Percentiles rank a stretch among this genome's conserved stretches.
Conservation (phyloP, 2,888 invertebrate species). For the Encarsia formosa region DNA sequence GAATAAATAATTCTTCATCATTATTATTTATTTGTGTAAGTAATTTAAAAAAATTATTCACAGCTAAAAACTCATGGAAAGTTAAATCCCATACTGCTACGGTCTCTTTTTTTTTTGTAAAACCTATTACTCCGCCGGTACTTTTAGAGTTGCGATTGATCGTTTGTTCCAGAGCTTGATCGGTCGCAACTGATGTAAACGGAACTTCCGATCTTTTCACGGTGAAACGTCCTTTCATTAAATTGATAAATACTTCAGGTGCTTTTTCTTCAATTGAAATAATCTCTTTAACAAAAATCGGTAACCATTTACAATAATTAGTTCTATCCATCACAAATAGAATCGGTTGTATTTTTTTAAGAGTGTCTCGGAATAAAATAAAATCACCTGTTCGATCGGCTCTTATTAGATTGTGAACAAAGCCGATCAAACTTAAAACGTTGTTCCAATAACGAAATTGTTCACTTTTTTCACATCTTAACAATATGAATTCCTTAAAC, state of each 20-base stretch:
- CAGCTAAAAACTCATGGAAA: slow-evolving; percentile 6
- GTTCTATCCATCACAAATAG: slow-evolving; percentile 11
- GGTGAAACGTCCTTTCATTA: slow-evolving; percentile 7
- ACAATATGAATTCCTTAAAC: background rate
- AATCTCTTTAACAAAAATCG: slow-evolving; percentile 10
- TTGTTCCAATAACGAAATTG: slow-evolving; percentile 17
- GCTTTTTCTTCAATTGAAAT: background rate
- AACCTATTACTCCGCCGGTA: slow-evolving; percentile 5
- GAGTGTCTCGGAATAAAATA: background rate
- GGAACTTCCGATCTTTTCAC: slow-evolving; percentile 10
- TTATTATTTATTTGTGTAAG: background rate
- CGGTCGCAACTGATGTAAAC: slow-evolving; percentile 11
- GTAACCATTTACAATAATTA: slow-evolving; percentile 14
- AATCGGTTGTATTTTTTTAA: slow-evolving; percentile 3
- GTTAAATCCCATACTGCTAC: slow-evolving; percentile 14
- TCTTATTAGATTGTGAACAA: slow-evolving; percentile 10
- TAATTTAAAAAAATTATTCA: slow-evolving; percentile 9
- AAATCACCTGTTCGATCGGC: slow-evolving; percentile 19
- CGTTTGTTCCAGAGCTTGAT: slow-evolving; percentile 15
- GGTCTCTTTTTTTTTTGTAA: slow-evolving; percentile 4
- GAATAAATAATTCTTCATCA: background rate
- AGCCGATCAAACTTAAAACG: slow-evolving; percentile 14
- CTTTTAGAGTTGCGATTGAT: slow-evolving; percentile 13
- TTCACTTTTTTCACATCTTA: slow-evolving; percentile 10
- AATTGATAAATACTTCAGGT: slow-evolving; percentile 15